A percentile compares a stretch with the other conserved stretches of the same genome.
These are phyloP conservation scores for Aplysina aerophoba DNA, from an alignment of 37 sponge, comb jelly and placozoan species.

Conservation along the genomic window DNA sequence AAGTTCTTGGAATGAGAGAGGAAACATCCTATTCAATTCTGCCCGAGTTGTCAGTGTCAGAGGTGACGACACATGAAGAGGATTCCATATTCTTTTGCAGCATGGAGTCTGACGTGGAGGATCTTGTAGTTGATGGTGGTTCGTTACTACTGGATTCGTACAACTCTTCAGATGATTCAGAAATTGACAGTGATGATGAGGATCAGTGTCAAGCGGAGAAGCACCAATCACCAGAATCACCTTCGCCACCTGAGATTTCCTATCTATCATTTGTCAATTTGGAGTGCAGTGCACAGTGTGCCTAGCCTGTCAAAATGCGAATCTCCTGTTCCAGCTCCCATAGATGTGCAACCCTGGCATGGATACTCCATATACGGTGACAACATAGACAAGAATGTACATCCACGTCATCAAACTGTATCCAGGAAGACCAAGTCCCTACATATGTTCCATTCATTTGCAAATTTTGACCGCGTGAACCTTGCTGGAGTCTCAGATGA, in stretches of 20 bases:
- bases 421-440: constrained; percentile 9
- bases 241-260: constrained; percentile 1
- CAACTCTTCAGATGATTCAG: constrained; percentile 31
- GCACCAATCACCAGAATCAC: constrained; percentile 17
- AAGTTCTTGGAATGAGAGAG: constrained; percentile 9
- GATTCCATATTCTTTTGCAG: constrained; percentile 3
- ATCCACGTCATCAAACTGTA: constrained; percentile 17
- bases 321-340: background rate
- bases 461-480: constrained; percentile 1
- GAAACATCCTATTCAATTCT: constrained; percentile 15
- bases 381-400: constrained; percentile 29
- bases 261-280: constrained; percentile 8
- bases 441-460: constrained; percentile 11
- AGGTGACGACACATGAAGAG: background rate
- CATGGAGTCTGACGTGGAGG: constrained; percentile 14
- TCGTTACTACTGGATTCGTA: background rate
- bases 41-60: background rate
- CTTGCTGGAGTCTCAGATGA: constrained; percentile 11
- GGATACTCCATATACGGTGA: constrained; percentile 28
- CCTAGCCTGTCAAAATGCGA: background rate
- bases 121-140: background rate
- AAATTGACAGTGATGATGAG: constrained; percentile 5
- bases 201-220: background rate
- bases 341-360: constrained; percentile 14
- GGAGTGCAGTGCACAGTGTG: constrained; percentile 23